Conservation (phyloP, 2,113 vertebrate genomes). For the Leptobrachium leishanense region DNA sequence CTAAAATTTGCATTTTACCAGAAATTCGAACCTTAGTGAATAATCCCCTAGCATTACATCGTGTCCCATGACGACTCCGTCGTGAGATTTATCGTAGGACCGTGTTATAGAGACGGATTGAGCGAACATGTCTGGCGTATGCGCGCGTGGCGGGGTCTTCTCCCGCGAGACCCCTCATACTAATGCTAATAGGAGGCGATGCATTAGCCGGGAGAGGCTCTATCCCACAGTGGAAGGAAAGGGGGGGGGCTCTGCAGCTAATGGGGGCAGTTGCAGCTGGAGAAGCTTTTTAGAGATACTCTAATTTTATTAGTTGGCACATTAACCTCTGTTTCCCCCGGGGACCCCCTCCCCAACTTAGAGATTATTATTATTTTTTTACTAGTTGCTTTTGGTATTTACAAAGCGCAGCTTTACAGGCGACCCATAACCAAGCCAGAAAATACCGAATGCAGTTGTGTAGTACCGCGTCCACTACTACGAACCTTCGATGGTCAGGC, state of each 20-base stretch:
- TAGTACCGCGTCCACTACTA: too few relatives aligned
- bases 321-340: slow-evolving; percentile 22
- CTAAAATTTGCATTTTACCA: too few relatives aligned
- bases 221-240: neutral
- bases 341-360: neutral
- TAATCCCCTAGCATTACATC: neutral
- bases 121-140: neutral
- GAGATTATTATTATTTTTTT: neutral
- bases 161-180: slow-evolving; percentile 22
- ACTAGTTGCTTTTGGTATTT: neutral
- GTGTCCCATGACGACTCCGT: neutral
- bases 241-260: neutral
- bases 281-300: slow-evolving; percentile 17
- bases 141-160: neutral
- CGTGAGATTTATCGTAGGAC: neutral
- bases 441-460: too few relatives aligned
- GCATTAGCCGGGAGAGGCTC: slow-evolving; percentile 34
- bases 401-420: too few relatives aligned
- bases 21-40: too few relatives aligned
- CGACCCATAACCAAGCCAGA: too few relatives aligned
- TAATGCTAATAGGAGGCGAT: slow-evolving; percentile 10
- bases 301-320: slow-evolving; percentile 30
- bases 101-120: slow-evolving; percentile 8
- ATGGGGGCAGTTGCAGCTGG: slow-evolving; percentile 31
- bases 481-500: too few relatives aligned